Conservation (phyloP, 2,113 vertebrate species). For the Onychostruthus taczanowskii region DNA sequence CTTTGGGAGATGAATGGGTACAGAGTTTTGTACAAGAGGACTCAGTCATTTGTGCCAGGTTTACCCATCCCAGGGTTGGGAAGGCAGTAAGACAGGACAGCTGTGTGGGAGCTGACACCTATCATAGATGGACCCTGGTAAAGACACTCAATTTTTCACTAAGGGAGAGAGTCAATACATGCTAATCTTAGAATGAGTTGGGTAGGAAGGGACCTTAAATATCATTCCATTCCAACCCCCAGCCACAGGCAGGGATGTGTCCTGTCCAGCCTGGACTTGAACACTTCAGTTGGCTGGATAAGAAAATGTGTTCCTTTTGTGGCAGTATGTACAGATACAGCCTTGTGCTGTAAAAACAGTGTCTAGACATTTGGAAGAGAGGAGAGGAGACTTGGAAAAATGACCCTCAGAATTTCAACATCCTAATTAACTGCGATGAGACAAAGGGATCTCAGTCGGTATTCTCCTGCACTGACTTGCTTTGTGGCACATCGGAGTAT, state of each 20-base stretch:
- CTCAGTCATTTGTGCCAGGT: fast-evolving
- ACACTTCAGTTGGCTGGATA: neutral
- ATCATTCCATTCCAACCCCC: neutral
- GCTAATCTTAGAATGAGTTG: neutral
- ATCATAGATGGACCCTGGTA: neutral
- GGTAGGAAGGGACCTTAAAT: neutral
- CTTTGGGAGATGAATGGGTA: neutral
- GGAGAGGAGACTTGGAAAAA: neutral
- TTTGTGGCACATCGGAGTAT: neutral
- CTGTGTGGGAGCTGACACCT: fast-evolving
- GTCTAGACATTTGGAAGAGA: neutral
- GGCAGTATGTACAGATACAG: neutral
- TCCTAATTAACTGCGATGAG: neutral
- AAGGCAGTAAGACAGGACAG: fast-evolving
- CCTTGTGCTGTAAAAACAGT: neutral
- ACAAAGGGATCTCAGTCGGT: neutral
- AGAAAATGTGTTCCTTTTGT: neutral
- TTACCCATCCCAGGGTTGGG: neutral
- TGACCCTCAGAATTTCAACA: neutral
- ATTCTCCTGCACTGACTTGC: neutral
- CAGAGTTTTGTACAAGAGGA: neutral
- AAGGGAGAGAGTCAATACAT: fast-evolving
- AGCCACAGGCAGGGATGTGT: neutral
- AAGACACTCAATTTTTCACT: fast-evolving
- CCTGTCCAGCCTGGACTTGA: neutral